These are phyloP conservation scores for Harpagus bidentatus DNA, from an alignment of 2,113 vertebrate species.

Conservation along the genomic window DNA sequence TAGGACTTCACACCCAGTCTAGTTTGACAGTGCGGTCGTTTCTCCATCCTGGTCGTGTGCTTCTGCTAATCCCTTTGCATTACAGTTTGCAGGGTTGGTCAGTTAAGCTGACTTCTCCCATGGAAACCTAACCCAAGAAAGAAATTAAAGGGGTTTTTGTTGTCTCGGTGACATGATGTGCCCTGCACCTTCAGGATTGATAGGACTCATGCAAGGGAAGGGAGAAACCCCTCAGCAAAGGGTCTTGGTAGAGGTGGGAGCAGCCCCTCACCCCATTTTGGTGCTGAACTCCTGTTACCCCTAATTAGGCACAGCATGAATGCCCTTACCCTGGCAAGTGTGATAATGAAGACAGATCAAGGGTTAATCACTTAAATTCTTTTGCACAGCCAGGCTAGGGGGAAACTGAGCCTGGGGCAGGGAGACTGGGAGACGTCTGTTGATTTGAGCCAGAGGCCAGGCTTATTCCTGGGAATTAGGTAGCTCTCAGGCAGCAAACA, in stretches of 20 bases:
- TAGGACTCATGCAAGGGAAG: not conserved
- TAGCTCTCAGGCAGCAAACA: not conserved
- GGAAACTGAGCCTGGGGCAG: not conserved
- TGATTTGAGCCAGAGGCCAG: not conserved
- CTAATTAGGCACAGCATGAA: not conserved
- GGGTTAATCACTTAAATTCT: not conserved
- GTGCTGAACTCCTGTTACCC: not conserved
- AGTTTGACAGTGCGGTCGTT: not conserved
- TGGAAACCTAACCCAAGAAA: not conserved
- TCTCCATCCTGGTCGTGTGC: not conserved
- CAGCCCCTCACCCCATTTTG: not conserved
- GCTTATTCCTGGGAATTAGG: not conserved
- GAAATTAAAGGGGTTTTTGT: not conserved
- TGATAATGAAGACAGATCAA: not conserved
- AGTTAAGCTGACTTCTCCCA: not conserved
- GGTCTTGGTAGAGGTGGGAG: not conserved
- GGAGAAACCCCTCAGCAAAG: not conserved
- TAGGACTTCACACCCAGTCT: not conserved
- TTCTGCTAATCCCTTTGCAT: not conserved
- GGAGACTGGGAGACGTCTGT: not conserved
- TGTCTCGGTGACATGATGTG: not conserved
- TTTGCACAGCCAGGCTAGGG: not conserved
- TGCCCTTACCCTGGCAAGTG: not conserved
- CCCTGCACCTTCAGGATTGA: not conserved
- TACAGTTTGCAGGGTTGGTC: not conserved